Conservation (phyloP, 1,140 invertebrate genomes). For the Aleiodes sp. region DNA sequence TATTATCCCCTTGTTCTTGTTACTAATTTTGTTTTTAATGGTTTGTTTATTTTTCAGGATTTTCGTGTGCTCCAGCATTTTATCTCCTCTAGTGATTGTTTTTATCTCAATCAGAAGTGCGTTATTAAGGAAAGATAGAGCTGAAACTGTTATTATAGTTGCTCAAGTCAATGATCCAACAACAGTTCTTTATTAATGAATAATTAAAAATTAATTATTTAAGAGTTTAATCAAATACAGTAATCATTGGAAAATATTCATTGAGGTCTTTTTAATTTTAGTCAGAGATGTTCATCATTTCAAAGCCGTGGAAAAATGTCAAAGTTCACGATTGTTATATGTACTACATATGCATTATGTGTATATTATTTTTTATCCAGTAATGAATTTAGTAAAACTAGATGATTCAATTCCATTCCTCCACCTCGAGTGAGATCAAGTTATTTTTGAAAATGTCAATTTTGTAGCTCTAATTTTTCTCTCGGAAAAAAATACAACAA, state of each 20-base stretch:
- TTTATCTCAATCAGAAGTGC: slow-evolving; percentile 30
- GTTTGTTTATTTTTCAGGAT: slow-evolving; percentile 38
- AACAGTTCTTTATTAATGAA: slow-evolving; percentile 37
- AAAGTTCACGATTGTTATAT: no score
- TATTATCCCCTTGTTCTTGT: no score
- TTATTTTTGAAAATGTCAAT: no score
- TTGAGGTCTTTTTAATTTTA: neutral
- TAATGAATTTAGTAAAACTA: no score
- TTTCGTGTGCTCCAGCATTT: slow-evolving; percentile 26
- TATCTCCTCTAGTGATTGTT: slow-evolving; percentile 27
- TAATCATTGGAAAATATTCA: neutral
- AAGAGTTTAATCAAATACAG: neutral
- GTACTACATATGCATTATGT: no score
- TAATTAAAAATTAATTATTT: neutral
- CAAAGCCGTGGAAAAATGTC: neutral
- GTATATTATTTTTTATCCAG: no score
- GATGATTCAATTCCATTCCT: no score
- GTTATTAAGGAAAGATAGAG: slow-evolving; percentile 29
- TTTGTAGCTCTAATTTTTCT: no score
- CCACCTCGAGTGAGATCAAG: no score
- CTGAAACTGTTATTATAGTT: slow-evolving; percentile 39
- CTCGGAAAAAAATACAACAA: no score
- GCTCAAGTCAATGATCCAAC: slow-evolving; percentile 34
- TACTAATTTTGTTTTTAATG: slow-evolving; percentile 20
- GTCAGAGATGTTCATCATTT: neutral